Conservation (phyloP, 2,888 invertebrate genomes). For the Apantesis nais region DNA sequence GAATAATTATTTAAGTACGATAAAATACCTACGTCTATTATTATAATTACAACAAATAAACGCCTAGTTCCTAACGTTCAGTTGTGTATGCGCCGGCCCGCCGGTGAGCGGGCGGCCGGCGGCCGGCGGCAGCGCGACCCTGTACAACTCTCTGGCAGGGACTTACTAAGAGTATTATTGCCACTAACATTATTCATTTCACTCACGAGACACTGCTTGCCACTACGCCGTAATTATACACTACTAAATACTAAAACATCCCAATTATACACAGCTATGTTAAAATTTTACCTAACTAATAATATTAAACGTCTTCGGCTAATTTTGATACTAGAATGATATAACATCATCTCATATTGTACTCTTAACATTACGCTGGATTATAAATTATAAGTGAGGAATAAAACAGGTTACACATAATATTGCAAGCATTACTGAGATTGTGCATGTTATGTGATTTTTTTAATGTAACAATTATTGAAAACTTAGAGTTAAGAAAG, state of each 20-base stretch:
- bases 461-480: slow-evolving; percentile 66
- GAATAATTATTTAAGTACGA: slow-evolving; percentile 86
- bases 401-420: slow-evolving; percentile 77
- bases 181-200: slow-evolving; percentile 75
- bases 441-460: slow-evolving; percentile 82
- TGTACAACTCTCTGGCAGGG: slow-evolving; percentile 69
- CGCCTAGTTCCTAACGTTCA: slow-evolving; percentile 77
- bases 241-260: slow-evolving; percentile 85
- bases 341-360: slow-evolving; percentile 85
- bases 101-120: slow-evolving; percentile 30
- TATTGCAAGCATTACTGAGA: slow-evolving; percentile 86
- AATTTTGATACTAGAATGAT: slow-evolving; percentile 87
- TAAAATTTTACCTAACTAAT: slow-evolving; percentile 85
- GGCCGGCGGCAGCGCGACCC: slow-evolving; percentile 52
- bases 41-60: slow-evolving; percentile 85
- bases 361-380: slow-evolving; percentile 85
- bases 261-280: slow-evolving; percentile 86
- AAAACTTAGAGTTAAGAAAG: slow-evolving; percentile 68
- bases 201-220: slow-evolving; percentile 78
- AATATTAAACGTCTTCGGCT: slow-evolving; percentile 86
- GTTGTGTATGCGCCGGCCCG: slow-evolving; percentile 56
- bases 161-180: slow-evolving; percentile 83
- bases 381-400: slow-evolving; percentile 80
- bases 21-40: slow-evolving; percentile 86
- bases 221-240: slow-evolving; percentile 78